Percentiles rank a stretch among this genome's conserved stretches.
Conservation (phyloP, 2,797 vertebrate species). For the Sebastes hubbsi region DNA sequence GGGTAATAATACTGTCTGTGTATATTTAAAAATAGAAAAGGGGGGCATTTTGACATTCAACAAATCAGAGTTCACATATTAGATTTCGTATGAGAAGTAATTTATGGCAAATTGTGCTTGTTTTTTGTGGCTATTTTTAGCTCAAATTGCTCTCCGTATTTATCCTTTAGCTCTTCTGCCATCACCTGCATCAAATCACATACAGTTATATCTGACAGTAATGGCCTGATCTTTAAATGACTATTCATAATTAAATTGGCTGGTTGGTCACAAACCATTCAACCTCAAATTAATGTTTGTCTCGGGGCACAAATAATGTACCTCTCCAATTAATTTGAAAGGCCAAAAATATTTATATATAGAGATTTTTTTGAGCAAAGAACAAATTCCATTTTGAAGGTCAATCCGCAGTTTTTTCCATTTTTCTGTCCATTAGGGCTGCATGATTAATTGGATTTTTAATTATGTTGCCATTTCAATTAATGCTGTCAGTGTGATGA, state of each 20-base stretch:
- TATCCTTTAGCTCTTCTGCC: background rate
- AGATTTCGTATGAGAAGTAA: background rate
- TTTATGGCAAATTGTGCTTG: background rate
- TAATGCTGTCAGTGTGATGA: slow-evolving; percentile 75
- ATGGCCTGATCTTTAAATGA: slow-evolving; percentile 32
- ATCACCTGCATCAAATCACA: slow-evolving; percentile 14
- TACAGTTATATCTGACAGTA: slow-evolving; percentile 6
- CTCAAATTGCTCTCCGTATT: background rate
- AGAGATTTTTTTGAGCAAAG: slow-evolving; percentile 18
- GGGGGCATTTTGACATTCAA: background rate
- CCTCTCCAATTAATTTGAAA: slow-evolving; percentile 51
- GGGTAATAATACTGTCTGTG: background rate
- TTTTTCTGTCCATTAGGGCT: slow-evolving; percentile 73
- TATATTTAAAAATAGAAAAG: background rate
- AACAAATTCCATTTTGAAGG: slow-evolving; percentile 74
- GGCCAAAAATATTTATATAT: slow-evolving; percentile 41
- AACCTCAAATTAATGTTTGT: slow-evolving; percentile 53
- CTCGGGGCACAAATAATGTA: slow-evolving; percentile 34
- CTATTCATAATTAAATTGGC: slow-evolving; percentile 56
- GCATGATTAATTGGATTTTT: slow-evolving; percentile 82
- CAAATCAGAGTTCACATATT: background rate
- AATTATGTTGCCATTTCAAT: slow-evolving; percentile 82
- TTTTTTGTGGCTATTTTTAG: background rate
- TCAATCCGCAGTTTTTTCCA: slow-evolving; percentile 64
- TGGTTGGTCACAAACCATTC: slow-evolving; percentile 38